Conservation (phyloP, 2,888 invertebrate genomes). For the Doris montereyensis region DNA sequence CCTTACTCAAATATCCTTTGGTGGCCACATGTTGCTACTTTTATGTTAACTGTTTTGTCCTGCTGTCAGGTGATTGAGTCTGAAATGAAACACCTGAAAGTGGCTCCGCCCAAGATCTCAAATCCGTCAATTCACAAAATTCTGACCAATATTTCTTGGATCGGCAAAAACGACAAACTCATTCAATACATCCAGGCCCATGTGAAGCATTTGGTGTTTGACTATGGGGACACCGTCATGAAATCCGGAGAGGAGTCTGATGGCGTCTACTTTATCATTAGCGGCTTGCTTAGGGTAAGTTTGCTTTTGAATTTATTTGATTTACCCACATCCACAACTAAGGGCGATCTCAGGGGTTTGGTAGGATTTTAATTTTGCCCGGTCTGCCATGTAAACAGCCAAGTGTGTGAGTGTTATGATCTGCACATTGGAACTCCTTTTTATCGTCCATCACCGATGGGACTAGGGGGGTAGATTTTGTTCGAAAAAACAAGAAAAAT, state of each 20-base stretch:
- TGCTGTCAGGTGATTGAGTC: constrained; percentile 74
- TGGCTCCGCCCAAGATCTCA: constrained; percentile 67
- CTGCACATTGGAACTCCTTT: too few species aligned
- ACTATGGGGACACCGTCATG: constrained; percentile 69
- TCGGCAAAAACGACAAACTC: constrained; percentile 62
- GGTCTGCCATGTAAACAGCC: too few species aligned
- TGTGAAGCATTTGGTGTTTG: constrained; percentile 64
- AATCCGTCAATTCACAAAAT: constrained; percentile 70
- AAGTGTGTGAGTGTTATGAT: too few species aligned
- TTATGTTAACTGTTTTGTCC: not conserved
- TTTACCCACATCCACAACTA: too few species aligned
- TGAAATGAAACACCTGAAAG: constrained; percentile 69
- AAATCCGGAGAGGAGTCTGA: constrained; percentile 68
- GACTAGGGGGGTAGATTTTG: too few species aligned
- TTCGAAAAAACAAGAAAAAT: too few species aligned
- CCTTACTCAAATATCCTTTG: not conserved
- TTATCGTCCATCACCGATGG: too few species aligned
- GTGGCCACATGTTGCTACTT: not conserved
- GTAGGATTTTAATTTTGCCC: too few species aligned
- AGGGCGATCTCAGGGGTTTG: too few species aligned
- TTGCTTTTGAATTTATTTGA: too few species aligned
- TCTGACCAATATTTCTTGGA: constrained; percentile 69
- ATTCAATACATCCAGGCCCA: constrained; percentile 67
- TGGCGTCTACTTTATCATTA: constrained; percentile 74
- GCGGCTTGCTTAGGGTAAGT: constrained; percentile 73